Conservation (phyloP, 2,888 invertebrate genomes). For the Chorisops tibialis region DNA sequence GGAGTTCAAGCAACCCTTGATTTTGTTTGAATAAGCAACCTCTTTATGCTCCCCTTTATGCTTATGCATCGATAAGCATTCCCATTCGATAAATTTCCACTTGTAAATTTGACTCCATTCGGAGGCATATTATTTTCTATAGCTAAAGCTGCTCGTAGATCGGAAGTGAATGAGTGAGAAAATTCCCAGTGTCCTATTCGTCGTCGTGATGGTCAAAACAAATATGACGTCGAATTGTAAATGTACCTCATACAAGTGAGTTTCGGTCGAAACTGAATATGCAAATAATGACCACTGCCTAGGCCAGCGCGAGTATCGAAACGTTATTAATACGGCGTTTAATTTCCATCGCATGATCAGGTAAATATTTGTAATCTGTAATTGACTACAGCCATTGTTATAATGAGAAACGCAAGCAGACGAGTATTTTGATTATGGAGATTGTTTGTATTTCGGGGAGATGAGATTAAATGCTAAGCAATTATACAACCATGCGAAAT, state of each 20-base stretch:
- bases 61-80: background rate
- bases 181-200: constrained; percentile 1
- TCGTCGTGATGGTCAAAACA: background rate
- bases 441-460: no score
- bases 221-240: no score
- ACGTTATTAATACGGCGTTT: constrained; percentile 28
- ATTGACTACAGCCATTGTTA: constrained; percentile 25
- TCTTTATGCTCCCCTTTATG: constrained; percentile 8
- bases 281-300: constrained; percentile 10
- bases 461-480: no score
- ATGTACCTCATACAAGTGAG: constrained; percentile 1
- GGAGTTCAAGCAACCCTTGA: background rate
- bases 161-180: background rate
- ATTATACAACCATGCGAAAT: no score
- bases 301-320: constrained; percentile 1
- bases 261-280: no score
- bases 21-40: constrained; percentile 11
- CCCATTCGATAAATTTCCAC: no score
- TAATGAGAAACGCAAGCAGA: constrained; percentile 22
- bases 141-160: background rate
- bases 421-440: background rate
- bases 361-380: constrained; percentile 28
- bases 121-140: background rate
- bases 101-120: no score
- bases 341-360: constrained; percentile 29